Percentiles rank a stretch among this genome's conserved stretches.
Evolutionary conservation across 2,888 invertebrate genomes (phyloP).

Genomic region (Muscina levida): DNA sequence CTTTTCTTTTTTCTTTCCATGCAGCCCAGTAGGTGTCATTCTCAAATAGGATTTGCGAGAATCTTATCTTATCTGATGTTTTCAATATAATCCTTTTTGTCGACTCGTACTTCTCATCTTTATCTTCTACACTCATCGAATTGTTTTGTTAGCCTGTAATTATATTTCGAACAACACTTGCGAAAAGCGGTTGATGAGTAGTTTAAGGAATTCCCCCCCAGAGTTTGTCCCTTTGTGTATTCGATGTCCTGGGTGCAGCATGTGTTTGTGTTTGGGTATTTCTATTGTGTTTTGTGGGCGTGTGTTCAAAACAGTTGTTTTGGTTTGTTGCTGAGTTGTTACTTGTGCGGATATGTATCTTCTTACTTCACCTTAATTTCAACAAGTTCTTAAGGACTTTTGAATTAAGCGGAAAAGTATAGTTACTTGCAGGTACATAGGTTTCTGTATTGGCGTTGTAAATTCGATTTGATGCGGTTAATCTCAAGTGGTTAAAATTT

Average conservation of each 20-base stretch:
- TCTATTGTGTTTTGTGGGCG: slow-evolving; percentile 56
- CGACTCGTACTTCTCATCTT: neutral
- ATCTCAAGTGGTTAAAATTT: slow-evolving; percentile 52
- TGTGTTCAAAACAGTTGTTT: slow-evolving; percentile 50
- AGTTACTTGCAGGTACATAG: neutral
- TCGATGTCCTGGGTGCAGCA: slow-evolving; percentile 1
- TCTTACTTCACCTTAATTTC: slow-evolving; percentile 35
- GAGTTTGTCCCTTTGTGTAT: neutral
- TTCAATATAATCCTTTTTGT: slow-evolving; percentile 33
- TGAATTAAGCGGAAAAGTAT: slow-evolving; percentile 41
- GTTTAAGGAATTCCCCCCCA: slow-evolving; percentile 45
- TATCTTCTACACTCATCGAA: neutral
- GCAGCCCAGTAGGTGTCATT: slow-evolving; percentile 47
- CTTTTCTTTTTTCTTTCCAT: slow-evolving; percentile 16
- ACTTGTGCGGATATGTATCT: neutral
- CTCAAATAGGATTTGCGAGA: slow-evolving; percentile 34
- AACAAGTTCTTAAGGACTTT: slow-evolving; percentile 57
- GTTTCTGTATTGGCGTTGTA: neutral
- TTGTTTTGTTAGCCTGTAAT: slow-evolving; percentile 53
- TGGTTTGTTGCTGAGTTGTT: slow-evolving; percentile 21
- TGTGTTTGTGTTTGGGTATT: slow-evolving; percentile 43
- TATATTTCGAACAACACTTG: slow-evolving; percentile 50
- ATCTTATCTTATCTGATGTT: slow-evolving; percentile 43
- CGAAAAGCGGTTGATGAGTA: neutral
- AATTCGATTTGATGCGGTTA: too few species aligned